Evolutionary conservation across 2,888 invertebrate species (phyloP).

Genomic region (Apamea sordens): DNA sequence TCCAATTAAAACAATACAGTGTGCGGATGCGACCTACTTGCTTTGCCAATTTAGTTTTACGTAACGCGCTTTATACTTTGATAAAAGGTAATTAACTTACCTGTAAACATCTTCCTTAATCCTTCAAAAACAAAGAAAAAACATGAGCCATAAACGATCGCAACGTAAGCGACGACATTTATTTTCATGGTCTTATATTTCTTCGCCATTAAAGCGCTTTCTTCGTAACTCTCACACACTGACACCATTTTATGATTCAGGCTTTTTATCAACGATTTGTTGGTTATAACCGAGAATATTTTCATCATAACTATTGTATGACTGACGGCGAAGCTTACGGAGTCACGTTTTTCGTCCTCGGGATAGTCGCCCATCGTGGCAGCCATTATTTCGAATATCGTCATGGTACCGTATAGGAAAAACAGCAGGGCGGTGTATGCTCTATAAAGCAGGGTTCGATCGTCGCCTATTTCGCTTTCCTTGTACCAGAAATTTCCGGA

Average conservation of each 20-base stretch:
- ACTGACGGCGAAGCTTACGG: constrained; percentile 82
- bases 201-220: constrained; percentile 72
- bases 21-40: not conserved
- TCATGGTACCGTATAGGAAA: constrained; percentile 78
- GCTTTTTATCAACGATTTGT: constrained; percentile 77
- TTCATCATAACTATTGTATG: constrained; percentile 84
- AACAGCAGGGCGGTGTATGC: constrained; percentile 73
- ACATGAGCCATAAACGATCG: constrained; percentile 76
- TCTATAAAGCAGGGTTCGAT: constrained; percentile 76
- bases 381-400: constrained; percentile 83
- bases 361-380: constrained; percentile 81
- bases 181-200: constrained; percentile 82
- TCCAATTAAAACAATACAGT: constrained; percentile 1
- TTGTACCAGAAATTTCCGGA: constrained; percentile 85
- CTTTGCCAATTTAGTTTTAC: not conserved
- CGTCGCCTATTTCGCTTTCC: constrained; percentile 76
- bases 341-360: constrained; percentile 83
- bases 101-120: constrained; percentile 77
- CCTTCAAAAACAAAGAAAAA: constrained; percentile 82
- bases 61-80: not conserved
- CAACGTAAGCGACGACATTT: constrained; percentile 78
- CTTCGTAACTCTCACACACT: constrained; percentile 79
- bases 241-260: constrained; percentile 79
- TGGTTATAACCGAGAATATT: constrained; percentile 76
- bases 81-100: constrained; percentile 65